Evolutionary conservation across 2,113 vertebrate species (phyloP).

Genomic region (Macaca fascicularis): DNA sequence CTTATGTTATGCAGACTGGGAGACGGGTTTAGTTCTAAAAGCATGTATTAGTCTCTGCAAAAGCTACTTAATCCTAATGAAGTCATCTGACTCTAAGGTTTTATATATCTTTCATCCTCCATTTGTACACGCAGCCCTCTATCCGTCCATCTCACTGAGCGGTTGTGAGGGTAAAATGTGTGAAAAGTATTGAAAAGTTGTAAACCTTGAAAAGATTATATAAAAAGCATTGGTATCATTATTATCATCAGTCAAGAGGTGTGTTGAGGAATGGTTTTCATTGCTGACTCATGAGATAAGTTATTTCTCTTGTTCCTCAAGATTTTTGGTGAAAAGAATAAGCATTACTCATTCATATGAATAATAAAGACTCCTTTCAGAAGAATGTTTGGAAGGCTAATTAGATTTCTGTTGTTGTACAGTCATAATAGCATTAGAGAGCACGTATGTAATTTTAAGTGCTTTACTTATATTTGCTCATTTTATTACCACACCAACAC

Average conservation of each 20-base stretch:
- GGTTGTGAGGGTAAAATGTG: conserved; percentile 45
- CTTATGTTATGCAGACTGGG: neutral
- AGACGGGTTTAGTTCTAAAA: neutral
- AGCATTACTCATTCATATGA: conserved; percentile 2
- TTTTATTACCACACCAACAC: neutral
- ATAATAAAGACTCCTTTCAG: neutral
- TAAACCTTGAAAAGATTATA: conserved; percentile 24
- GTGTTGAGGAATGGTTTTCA: conserved; percentile 60
- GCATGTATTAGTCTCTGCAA: neutral
- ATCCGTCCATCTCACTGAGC: neutral
- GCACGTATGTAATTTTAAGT: neutral
- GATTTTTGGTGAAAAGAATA: conserved; percentile 46
- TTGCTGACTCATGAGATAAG: conserved; percentile 53
- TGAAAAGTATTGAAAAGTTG: conserved; percentile 56
- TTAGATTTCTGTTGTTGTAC: neutral
- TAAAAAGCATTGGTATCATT: conserved; percentile 4
- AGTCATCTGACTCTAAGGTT: conserved; percentile 17
- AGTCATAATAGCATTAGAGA: neutral
- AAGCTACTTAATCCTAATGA: neutral
- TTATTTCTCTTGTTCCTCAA: conserved; percentile 42
- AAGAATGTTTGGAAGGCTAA: conserved; percentile 39
- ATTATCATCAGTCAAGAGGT: conserved; percentile 49
- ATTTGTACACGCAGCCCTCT: neutral
- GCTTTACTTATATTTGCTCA: neutral
- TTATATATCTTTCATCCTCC: conserved; percentile 17